Evolutionary conservation across 2,888 invertebrate genomes (phyloP), one percentile per base, ranked within the genome.

Genomic region (Osmoderma eremita): DNA sequence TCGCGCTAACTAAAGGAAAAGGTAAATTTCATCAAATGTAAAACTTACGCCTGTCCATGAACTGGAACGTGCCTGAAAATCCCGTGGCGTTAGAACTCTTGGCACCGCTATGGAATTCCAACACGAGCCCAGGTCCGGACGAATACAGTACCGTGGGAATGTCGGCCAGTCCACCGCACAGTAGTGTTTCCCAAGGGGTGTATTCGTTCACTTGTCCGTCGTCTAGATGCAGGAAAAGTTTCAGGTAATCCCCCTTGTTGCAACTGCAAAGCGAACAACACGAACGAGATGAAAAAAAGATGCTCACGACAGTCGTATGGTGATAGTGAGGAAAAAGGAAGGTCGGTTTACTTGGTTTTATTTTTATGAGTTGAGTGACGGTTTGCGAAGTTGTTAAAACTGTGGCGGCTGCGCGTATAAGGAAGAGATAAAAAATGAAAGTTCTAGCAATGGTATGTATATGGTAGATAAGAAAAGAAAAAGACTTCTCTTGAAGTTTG

Each of bases 201-300:
- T 90, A 87, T 81, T 93, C 92, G 81, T 90, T 92, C 76, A 93
- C 88, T 22, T 86, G 86, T 41, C 85, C 85, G 0, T 88, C 88
- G 62, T 91, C 91, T 71, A 93, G 86, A 76, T 93, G 91, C 61
- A 89, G 86, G 83, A 91, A 93, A 65, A 93, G 87, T 82, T 92
- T 91, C 72, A 93, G 82, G 82, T 89, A 92, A 82, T 93, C 93
- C 0, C 90, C 90, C 54, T 87, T 86, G 67, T 87, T 84, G 79
- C 93, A 93, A 74, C 93, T 92, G 88, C 8, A 88, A 89, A 78
- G 83, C 81, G 73, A 75, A n/a, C 13, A 13, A 30, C 15, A 13
- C 45, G 30, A 5, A 30, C 6, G 30, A 10, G 10, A 30, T 20
- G 15, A 36, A 6, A 5, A 41, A 41, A 30, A 30, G 6, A 5